Evolutionary conservation across 1,140 invertebrate species (phyloP).

Genomic region (Linepithema humile): DNA sequence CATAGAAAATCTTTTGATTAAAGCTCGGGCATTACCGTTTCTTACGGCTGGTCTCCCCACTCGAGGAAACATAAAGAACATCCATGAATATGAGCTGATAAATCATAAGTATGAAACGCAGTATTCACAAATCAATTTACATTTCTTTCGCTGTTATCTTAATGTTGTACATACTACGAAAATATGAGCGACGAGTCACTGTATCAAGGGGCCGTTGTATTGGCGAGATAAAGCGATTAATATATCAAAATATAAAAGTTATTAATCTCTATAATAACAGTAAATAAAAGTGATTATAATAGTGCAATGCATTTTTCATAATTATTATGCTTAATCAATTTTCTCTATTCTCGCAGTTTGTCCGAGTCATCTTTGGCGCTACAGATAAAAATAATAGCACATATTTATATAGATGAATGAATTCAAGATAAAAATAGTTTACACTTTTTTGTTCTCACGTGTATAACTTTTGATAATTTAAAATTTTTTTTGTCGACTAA

Average conservation of each 20-base stretch:
- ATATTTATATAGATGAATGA: too few relatives aligned
- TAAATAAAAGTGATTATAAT: too few relatives aligned
- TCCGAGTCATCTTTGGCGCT: too few relatives aligned
- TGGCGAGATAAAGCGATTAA: constrained; percentile 36
- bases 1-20: neutral
- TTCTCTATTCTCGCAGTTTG: too few relatives aligned
- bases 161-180: constrained; percentile 45
- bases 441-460: too few relatives aligned
- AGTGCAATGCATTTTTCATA: too few relatives aligned
- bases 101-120: constrained; percentile 37
- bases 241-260: constrained; percentile 17
- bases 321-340: too few relatives aligned
- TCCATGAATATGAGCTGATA: neutral
- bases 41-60: neutral
- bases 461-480: too few relatives aligned
- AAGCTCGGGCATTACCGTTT: neutral
- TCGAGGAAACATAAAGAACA: constrained; percentile 30
- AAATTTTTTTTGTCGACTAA: too few relatives aligned
- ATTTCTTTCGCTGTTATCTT: constrained; percentile 43
- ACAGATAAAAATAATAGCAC: too few relatives aligned
- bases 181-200: constrained; percentile 14
- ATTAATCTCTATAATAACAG: too few relatives aligned
- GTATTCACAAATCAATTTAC: constrained; percentile 50
- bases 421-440: too few relatives aligned
- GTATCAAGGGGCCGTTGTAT: constrained; percentile 36